Conservation (phyloP, 2,113 vertebrate species). For the Gopherus evgoodei region DNA sequence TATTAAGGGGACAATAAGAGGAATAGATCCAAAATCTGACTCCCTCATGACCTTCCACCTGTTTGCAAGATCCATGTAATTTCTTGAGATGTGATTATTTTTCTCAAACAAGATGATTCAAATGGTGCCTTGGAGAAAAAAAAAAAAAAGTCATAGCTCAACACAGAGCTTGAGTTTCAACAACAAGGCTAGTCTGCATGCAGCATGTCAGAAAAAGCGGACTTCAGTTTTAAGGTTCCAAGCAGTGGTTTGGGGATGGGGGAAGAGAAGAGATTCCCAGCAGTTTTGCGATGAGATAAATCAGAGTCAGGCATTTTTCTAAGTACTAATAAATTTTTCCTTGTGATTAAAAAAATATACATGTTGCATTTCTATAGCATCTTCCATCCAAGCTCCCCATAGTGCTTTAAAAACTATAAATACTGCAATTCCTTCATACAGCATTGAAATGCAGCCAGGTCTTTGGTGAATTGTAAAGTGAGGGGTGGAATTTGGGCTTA, state of each 20-base stretch:
- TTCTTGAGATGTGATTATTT: background rate
- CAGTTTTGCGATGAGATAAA: background rate
- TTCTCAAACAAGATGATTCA: background rate
- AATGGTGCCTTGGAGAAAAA: background rate
- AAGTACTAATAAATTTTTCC: background rate
- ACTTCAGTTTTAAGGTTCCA: background rate
- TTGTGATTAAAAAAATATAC: background rate
- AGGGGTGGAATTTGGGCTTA: background rate
- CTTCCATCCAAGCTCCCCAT: background rate
- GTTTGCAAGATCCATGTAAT: background rate
- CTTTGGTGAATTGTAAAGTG: background rate
- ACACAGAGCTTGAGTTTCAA: background rate
- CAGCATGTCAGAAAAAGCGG: background rate
- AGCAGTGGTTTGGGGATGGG: background rate
- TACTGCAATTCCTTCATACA: background rate
- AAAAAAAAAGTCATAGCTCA: background rate
- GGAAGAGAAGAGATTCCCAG: background rate
- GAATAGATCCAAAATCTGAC: background rate
- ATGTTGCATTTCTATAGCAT: background rate
- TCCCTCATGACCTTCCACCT: background rate
- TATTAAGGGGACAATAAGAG: background rate
- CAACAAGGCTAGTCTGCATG: background rate
- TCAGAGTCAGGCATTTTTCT: background rate
- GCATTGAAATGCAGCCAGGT: background rate
- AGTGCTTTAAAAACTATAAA: background rate